Percentiles rank a stretch among this genome's conserved stretches.
These are phyloP conservation scores for Drosophila sulfurigaster DNA, from an alignment of 1,140 invertebrate species.

Conservation along the genomic window DNA sequence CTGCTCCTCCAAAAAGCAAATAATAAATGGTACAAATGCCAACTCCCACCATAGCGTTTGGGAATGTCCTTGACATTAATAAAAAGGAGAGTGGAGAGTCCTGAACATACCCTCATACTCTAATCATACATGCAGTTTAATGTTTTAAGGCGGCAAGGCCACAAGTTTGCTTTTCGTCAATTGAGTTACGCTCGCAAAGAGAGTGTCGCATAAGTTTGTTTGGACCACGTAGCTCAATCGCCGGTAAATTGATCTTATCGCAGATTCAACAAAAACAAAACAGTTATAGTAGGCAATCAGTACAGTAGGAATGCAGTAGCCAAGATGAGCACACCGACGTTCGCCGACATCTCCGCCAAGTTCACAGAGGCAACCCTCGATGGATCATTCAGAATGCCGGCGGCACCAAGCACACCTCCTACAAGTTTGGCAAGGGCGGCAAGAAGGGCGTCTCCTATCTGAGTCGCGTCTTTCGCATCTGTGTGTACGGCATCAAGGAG, in stretches of 20 bases:
- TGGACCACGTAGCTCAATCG: constrained; percentile 22
- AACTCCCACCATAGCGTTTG: no score
- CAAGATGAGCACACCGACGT: constrained; percentile 55
- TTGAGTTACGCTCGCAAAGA: neutral
- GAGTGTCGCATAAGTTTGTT: constrained; percentile 7
- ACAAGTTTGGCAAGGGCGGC: constrained; percentile 85
- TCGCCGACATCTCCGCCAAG: constrained; percentile 75
- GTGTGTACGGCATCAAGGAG: constrained; percentile 85
- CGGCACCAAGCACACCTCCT: constrained; percentile 84
- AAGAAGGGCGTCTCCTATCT: constrained; percentile 89
- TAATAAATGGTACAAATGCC: no score
- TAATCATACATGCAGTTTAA: no score
- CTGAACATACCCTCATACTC: no score
- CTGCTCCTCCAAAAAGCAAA: no score
- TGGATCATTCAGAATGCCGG: constrained; percentile 81
- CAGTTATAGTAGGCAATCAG: constrained; percentile 5
- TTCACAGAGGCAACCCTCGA: constrained; percentile 85
- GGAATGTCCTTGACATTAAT: no score
- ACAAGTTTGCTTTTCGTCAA: neutral
- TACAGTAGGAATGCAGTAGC: constrained; percentile 16
- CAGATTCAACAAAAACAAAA: constrained; percentile 12
- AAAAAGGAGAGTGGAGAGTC: no score
- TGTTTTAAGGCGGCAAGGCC: constrained; percentile 21
- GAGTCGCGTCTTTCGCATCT: constrained; percentile 87
- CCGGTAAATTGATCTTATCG: constrained; percentile 33